Base-by-base conservation (phyloP, 2,888 invertebrate species). In the Gryllus longicercus region DNA sequence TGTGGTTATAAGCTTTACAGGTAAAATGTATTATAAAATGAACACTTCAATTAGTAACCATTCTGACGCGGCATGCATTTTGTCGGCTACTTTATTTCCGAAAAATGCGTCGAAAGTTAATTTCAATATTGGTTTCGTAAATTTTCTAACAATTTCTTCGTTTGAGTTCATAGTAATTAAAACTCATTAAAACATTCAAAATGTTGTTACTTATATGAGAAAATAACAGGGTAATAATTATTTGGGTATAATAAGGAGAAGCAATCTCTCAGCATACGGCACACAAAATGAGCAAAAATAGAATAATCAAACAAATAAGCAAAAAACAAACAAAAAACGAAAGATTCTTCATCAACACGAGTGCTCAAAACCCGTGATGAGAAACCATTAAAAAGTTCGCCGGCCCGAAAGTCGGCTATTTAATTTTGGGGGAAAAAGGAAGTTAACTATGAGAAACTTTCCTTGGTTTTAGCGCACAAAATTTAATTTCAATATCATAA, bases 401-500 rank as follows among this genome's bases (percentile, higher is more conserved):
- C 38, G 38, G n/a, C 63, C 16, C n/a, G 63, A 63, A 63, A 63
- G 63, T 63, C 12, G n/a, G n/a, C 63, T 63, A 63, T 63, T 63
- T 63, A 63, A 63, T 63, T 63, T 63, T 14, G 14, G 12, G 63
- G 8, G 12, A 63, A 63, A 63, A 63, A 63, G 16, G 63, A 63
- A 63, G 63, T 63, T n/a, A 63, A 63, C 63, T 63, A 63, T n/a
- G 63, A 63, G 63, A 16, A 63, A 63, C 63, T 63, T 63, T 63
- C 63, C 63, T 63, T 63, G 11, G 63, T 63, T 63, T 63, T n/a
- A 38, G 38, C 63, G 63, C n/a, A 63, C 63, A 63, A 63, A 21
- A 63, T 63, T 63, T 63, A 63, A 63, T 63, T 63, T 63, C 63
- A 63, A 63, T 63, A 63, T 63, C 63, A 63, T 63, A 63, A 63